Percentiles rank a stretch among this genome's conserved stretches.
Conservation (phyloP, 1,140 invertebrate genomes). For the Apis mellifera region DNA sequence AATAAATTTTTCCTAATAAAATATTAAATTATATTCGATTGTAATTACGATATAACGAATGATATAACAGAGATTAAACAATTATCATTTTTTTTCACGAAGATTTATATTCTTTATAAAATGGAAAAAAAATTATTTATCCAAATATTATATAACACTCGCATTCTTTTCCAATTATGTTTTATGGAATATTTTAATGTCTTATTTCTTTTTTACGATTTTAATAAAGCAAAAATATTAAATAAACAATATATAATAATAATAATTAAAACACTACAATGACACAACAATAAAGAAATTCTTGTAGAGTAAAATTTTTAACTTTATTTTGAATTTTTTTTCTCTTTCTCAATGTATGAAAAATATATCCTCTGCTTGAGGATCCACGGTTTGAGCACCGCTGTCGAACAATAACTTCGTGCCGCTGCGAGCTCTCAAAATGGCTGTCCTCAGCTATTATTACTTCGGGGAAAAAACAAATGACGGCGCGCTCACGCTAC, state of each 20-base stretch:
- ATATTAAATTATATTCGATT: not conserved
- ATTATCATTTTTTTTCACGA: too few relatives aligned
- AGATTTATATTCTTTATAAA: too few relatives aligned
- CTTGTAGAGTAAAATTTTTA: not conserved
- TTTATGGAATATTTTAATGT: not conserved
- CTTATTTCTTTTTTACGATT: not conserved
- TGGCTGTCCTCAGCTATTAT: constrained; percentile 81
- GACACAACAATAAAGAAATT: not conserved
- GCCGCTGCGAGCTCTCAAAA: constrained; percentile 79
- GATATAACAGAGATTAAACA: too few relatives aligned
- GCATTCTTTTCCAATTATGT: too few relatives aligned
- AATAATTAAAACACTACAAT: not conserved
- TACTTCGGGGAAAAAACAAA: constrained; percentile 78
- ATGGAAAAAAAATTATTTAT: not conserved
- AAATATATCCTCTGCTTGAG: constrained; percentile 17
- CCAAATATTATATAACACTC: not conserved
- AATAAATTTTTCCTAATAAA: not conserved
- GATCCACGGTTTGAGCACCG: constrained; percentile 64
- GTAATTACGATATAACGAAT: too few relatives aligned
- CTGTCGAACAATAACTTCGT: constrained; percentile 80
- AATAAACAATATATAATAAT: not conserved
- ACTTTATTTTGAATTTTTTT: not conserved
- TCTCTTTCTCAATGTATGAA: not conserved
- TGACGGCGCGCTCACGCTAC: constrained; percentile 70
- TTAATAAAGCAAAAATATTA: not conserved